Evolutionary conservation across 2,888 invertebrate genomes (phyloP).

Genomic region (Orchesellides sinensis): DNA sequence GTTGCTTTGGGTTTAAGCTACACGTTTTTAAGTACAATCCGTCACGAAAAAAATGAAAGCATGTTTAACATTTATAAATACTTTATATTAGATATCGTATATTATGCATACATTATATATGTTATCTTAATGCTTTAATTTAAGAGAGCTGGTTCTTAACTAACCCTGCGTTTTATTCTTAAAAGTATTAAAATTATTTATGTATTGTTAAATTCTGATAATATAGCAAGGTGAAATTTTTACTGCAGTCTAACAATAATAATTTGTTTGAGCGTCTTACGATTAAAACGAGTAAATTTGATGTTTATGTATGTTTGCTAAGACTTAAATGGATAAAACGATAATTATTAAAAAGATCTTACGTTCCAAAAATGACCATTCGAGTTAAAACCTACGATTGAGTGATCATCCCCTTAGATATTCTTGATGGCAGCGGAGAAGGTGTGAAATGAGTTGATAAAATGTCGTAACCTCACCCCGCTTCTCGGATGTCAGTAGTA

Average conservation of each 20-base stretch:
- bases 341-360: slow-evolving; percentile 41
- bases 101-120: too few relatives aligned
- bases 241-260: background rate
- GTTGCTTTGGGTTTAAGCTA: background rate
- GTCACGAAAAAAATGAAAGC: background rate
- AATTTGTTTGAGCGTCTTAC: slow-evolving; percentile 22
- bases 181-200: too few relatives aligned
- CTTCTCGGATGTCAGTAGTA: slow-evolving; percentile 80
- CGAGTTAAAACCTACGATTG: background rate
- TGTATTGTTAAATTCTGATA: too few relatives aligned
- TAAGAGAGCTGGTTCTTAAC: too few relatives aligned
- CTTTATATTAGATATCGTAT: too few relatives aligned
- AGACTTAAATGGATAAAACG: too few relatives aligned
- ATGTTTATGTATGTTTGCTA: too few relatives aligned
- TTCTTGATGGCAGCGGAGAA: slow-evolving; percentile 68
- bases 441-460: slow-evolving; percentile 70
- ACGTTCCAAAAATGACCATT: slow-evolving; percentile 43
- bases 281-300: background rate
- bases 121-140: too few relatives aligned
- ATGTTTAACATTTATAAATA: background rate
- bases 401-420: slow-evolving; percentile 32
- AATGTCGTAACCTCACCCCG: slow-evolving; percentile 70
- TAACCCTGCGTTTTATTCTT: slow-evolving; percentile 45
- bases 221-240: background rate
- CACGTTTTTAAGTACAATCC: background rate